These are phyloP conservation scores for Drosophila subobscura DNA, from an alignment of 1,140 invertebrate species.

Conservation along the genomic window DNA sequence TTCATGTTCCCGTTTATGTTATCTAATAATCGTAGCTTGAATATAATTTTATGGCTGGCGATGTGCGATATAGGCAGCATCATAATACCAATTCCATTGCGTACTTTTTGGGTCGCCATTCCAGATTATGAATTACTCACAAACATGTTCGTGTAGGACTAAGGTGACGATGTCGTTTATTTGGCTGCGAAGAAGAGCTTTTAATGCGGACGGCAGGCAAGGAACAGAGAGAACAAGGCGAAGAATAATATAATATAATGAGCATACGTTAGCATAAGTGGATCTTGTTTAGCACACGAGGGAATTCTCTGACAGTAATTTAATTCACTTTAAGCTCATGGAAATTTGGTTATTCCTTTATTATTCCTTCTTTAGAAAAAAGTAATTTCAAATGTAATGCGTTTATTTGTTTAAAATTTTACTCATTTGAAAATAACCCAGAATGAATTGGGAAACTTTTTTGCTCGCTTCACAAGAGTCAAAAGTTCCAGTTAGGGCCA, in stretches of 20 bases:
- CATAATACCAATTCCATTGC: slow-evolving; percentile 62
- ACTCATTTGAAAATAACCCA: too few relatives aligned
- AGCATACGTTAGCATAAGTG: not conserved
- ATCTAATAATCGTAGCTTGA: slow-evolving; percentile 62
- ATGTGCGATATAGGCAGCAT: slow-evolving; percentile 40
- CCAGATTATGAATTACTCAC: slow-evolving; percentile 22
- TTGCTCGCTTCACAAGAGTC: slow-evolving; percentile 15
- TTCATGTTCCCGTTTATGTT: slow-evolving; percentile 61
- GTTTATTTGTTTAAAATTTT: too few relatives aligned
- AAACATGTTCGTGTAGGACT: not conserved
- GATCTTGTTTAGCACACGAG: not conserved
- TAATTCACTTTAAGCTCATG: slow-evolving; percentile 45
- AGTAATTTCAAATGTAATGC: too few relatives aligned
- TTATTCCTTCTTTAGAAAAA: not conserved
- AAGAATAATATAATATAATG: too few relatives aligned
- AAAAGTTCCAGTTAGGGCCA: slow-evolving; percentile 28
- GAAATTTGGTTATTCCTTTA: not conserved
- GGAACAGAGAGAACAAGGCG: too few relatives aligned
- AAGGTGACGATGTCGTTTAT: too few relatives aligned
- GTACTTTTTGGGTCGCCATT: slow-evolving; percentile 19
- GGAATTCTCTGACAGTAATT: not conserved
- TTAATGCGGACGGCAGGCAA: too few relatives aligned
- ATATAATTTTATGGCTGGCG: slow-evolving; percentile 51
- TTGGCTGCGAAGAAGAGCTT: too few relatives aligned
- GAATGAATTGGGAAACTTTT: slow-evolving; percentile 22